Conservation (phyloP, 2,888 invertebrate species). For the Elaeidobius kamerunicus region DNA sequence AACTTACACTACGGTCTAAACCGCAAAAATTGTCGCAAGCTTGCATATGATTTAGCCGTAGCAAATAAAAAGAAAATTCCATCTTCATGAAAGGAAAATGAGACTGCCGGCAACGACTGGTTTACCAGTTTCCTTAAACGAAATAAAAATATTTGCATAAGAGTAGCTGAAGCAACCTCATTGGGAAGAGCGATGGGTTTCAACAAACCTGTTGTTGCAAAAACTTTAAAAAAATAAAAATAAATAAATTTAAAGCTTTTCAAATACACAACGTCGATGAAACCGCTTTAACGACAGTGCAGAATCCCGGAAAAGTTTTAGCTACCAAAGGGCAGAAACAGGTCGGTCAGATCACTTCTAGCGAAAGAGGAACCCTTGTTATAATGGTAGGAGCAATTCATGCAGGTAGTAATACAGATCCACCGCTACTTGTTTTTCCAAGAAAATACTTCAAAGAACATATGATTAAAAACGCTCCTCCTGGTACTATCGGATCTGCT, state of each 20-base stretch:
- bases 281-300: constrained; percentile 27
- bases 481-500: constrained; percentile 21
- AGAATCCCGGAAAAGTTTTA: constrained; percentile 29
- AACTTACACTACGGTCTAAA: background rate
- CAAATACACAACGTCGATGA: constrained; percentile 17
- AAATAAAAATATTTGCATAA: background rate
- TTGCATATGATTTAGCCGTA: background rate
- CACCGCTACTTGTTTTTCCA: constrained; percentile 29
- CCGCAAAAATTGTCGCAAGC: background rate
- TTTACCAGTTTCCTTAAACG: background rate
- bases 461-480: constrained; percentile 15
- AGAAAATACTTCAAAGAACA: constrained; percentile 15
- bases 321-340: constrained; percentile 31
- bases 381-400: constrained; percentile 24
- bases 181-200: constrained; percentile 23
- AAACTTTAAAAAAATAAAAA: constrained; percentile 25
- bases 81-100: background rate
- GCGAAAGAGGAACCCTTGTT: constrained; percentile 20
- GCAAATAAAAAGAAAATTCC: background rate
- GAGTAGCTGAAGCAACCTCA: background rate
- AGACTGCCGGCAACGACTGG: background rate
- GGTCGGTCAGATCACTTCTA: constrained; percentile 30
- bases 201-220: constrained; percentile 26
- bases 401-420: constrained; percentile 25
- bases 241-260: constrained; percentile 18